These are phyloP conservation scores for Ctenochaetus hawaiiensis DNA, from an alignment of 2,797 vertebrate species.

Conservation along the genomic window DNA sequence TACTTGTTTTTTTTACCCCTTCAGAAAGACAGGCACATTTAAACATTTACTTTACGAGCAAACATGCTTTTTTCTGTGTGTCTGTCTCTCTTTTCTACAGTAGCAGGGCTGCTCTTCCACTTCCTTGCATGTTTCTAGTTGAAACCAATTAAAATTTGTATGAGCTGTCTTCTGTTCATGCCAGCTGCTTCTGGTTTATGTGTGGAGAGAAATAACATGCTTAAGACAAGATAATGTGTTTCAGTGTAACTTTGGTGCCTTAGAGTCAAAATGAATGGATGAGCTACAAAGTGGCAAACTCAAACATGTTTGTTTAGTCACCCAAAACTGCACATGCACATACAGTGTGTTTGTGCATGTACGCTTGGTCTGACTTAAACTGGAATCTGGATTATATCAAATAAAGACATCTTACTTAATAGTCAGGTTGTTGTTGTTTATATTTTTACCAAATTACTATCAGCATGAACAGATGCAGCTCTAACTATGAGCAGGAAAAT, in stretches of 20 bases:
- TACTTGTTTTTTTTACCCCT: conserved; percentile 9
- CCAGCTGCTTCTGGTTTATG: conserved; percentile 35
- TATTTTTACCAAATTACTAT: not conserved
- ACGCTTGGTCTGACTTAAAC: not conserved
- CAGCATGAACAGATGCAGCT: conserved; percentile 10
- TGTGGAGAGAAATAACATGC: conserved; percentile 30
- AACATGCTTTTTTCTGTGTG: not conserved
- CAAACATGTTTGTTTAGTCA: conserved; percentile 5
- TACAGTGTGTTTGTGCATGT: not conserved
- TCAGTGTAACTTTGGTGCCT: conserved; percentile 10
- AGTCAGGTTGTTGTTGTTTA: not conserved
- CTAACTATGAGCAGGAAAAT: not conserved
- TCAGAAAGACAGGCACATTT: conserved; percentile 30
- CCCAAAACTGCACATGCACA: not conserved
- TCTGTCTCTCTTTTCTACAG: not conserved
- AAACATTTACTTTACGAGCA: conserved; percentile 43
- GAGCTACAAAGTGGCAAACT: conserved; percentile 7
- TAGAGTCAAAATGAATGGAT: conserved; percentile 8
- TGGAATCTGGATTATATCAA: not conserved
- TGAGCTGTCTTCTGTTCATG: conserved; percentile 52
- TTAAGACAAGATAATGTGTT: conserved; percentile 53
- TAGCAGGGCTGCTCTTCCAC: conserved; percentile 1
- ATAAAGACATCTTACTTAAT: not conserved
- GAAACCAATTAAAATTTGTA: conserved; percentile 28
- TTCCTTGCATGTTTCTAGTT: conserved; percentile 25